Conservation (phyloP, 1,140 invertebrate genomes). For the Brachionus angularis region DNA sequence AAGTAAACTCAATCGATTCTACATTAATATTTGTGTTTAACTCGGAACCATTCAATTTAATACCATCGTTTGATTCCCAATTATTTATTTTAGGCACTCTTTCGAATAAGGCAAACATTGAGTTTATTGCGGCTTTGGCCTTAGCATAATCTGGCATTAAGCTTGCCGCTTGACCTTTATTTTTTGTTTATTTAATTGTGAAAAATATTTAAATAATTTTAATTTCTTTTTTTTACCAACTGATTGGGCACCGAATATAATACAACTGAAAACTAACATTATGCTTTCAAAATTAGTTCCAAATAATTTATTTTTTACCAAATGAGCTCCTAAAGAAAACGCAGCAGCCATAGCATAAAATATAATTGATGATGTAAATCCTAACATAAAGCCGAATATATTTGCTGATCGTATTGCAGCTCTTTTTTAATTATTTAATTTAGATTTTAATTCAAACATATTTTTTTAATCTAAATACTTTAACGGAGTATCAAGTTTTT, state of each 20-base stretch:
- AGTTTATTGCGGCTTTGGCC: slow-evolving; percentile 73
- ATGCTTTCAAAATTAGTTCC: slow-evolving; percentile 28
- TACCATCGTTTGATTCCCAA: neutral
- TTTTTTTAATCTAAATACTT: neutral
- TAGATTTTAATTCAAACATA: neutral
- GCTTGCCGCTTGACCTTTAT: slow-evolving; percentile 67
- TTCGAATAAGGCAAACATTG: slow-evolving; percentile 51
- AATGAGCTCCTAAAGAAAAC: slow-evolving; percentile 23
- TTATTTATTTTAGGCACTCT: slow-evolving; percentile 34
- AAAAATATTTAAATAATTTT: neutral
- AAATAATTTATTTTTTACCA: slow-evolving; percentile 26
- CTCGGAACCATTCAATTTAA: neutral
- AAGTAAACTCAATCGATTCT: slow-evolving; percentile 47
- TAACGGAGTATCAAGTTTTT: slow-evolving; percentile 44
- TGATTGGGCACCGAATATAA: slow-evolving; percentile 23
- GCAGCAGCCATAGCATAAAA: slow-evolving; percentile 41
- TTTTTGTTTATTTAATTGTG: too few relatives aligned
- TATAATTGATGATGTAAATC: slow-evolving; percentile 29
- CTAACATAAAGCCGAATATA: slow-evolving; percentile 23
- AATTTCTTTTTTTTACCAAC: neutral
- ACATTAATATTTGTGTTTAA: neutral
- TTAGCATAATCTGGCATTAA: slow-evolving; percentile 77
- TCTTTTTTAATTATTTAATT: neutral
- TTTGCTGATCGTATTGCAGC: slow-evolving; percentile 28
- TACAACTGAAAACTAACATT: slow-evolving; percentile 40